Conservation (phyloP, 37 sponge, comb jelly and placozoan species). For the Halichondria panicea region DNA sequence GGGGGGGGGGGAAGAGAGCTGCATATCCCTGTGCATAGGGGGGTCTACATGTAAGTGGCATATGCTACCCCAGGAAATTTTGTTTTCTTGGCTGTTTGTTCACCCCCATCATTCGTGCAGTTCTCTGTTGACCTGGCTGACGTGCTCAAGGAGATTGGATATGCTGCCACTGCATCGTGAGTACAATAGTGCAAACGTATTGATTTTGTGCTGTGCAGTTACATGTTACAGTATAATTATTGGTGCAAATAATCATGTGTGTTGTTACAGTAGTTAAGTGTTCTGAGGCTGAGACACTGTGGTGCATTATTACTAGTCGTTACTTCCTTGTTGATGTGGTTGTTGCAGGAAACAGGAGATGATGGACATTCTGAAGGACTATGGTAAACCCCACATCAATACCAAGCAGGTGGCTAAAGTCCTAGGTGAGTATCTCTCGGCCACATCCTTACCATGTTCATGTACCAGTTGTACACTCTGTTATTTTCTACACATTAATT, state of each 20-base stretch:
- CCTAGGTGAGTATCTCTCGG: conserved; percentile 67
- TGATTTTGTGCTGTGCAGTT: background rate
- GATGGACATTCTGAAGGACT: conserved; percentile 79
- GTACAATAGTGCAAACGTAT: conserved; percentile 10
- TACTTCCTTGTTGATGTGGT: background rate
- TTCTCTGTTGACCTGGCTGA: conserved; percentile 63
- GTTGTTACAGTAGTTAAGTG: no score
- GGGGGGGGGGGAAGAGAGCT: no score
- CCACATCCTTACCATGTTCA: no score
- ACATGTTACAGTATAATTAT: background rate
- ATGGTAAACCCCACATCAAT: conserved; percentile 64
- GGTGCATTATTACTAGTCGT: no score
- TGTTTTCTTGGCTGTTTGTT: conserved; percentile 10
- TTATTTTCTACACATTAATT: no score
- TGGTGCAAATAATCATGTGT: no score
- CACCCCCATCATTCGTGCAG: no score
- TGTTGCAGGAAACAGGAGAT: conserved; percentile 67
- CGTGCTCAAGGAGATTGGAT: conserved; percentile 83
- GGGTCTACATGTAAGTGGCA: no score
- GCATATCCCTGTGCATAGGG: no score
- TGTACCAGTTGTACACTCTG: no score
- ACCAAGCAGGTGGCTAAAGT: conserved; percentile 76
- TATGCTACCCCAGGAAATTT: no score
- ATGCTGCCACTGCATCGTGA: conserved; percentile 75
- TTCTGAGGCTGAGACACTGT: no score